Evolutionary conservation across 2,888 invertebrate genomes (phyloP).

Genomic region (Tuberolachnus salignus): DNA sequence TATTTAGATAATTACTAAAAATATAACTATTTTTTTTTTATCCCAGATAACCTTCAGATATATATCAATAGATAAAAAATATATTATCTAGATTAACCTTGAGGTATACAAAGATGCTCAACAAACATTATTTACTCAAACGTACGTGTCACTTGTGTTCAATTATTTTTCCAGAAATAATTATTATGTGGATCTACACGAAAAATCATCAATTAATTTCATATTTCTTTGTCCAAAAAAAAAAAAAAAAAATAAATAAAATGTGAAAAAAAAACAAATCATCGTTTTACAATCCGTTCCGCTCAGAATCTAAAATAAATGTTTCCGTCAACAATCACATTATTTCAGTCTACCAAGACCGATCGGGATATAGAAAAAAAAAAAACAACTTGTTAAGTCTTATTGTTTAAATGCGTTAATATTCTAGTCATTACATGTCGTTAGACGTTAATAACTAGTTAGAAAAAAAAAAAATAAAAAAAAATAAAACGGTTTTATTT

Average conservation of each 20-base stretch:
- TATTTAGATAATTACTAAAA: too few relatives aligned
- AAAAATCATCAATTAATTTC: background rate
- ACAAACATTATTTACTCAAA: too few relatives aligned
- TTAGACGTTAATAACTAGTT: background rate
- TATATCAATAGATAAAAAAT: too few relatives aligned
- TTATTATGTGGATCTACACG: background rate
- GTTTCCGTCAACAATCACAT: background rate
- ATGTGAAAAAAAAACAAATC: too few relatives aligned
- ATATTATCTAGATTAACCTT: too few relatives aligned
- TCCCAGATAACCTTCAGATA: too few relatives aligned
- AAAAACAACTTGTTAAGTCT: background rate
- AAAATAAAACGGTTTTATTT: background rate
- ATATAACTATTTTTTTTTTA: too few relatives aligned
- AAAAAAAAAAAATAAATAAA: too few relatives aligned
- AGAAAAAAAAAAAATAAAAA: too few relatives aligned
- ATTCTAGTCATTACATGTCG: background rate
- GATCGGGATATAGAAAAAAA: background rate
- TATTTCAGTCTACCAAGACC: background rate
- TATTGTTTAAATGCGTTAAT: slow-evolving; percentile 10
- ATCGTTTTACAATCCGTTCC: background rate
- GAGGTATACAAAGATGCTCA: too few relatives aligned
- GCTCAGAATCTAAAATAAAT: background rate
- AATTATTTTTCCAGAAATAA: background rate
- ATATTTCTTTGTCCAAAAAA: background rate
- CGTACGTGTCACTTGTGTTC: too few relatives aligned